Evolutionary conservation across 2,113 vertebrate species (phyloP), one percentile per base, ranked within the genome.

Genomic region (Ageneiosus marmoratus): DNA sequence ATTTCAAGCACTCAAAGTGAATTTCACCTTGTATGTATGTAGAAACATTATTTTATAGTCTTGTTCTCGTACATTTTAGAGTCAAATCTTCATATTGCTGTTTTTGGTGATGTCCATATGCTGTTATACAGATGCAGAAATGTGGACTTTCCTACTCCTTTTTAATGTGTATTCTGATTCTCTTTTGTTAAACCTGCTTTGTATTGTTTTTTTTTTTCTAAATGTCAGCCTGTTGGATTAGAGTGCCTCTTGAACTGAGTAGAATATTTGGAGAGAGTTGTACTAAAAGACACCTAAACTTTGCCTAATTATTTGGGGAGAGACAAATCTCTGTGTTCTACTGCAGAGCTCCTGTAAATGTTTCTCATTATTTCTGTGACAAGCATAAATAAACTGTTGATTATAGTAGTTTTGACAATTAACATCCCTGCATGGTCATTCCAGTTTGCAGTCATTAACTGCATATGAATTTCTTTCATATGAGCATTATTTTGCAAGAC

Each of bases 311-410:
- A 67, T 60, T 65, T 60, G 76, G 83, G 89, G 83, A 88, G 82
- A 88, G 89, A 70, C 51, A 3, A 88, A 86, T 91, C 87, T 83
- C 83, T 84, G 80, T 86, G 89, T 89, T 87, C 83, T 83, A 87
- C 90, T 91, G 85, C 89, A 89, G 69, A 86, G 83, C 34, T 11
- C 48, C 83, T 92, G 88, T 93, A 90, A 90, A 88, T 91, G 89
- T 93, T 91, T 87, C 81, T 89, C 88, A 85, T 85, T 82, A 81
- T 89, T 90, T 85, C 90, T 89, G 44, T 78, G 88, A 87, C 89
- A 86, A 93, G 87, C 88, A 80, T 89, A 90, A 93, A 93, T 92
- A 92, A 92, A 94, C 86, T 56, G 84, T 88, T 81, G 48, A 88
- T 90, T 92, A 92, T 86, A 32, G 88, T n/a, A 84, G 86, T 84